Evolutionary conservation across 2,888 invertebrate species (phyloP).

Genomic region (Dryadula phaetusa): DNA sequence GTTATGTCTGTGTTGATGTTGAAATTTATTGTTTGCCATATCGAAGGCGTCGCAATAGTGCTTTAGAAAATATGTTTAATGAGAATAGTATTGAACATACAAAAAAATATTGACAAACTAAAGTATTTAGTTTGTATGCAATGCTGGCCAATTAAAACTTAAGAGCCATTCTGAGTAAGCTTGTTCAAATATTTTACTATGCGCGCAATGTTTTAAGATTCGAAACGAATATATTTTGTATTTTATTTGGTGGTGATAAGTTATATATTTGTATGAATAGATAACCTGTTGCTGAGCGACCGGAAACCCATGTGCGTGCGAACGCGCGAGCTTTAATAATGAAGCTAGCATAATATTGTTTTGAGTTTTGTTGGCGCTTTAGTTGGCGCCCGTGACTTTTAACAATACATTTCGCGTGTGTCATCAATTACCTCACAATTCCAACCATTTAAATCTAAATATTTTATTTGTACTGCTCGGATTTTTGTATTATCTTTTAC

Average conservation of each 20-base stretch:
- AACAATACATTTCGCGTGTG: constrained; percentile 38
- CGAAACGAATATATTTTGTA: constrained; percentile 45
- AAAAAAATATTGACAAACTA: constrained; percentile 13
- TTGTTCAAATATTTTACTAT: constrained; percentile 49
- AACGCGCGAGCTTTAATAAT: constrained; percentile 60
- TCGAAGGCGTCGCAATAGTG: not conserved
- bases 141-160: constrained; percentile 73
- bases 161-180: constrained; percentile 50
- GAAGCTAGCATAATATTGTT: constrained; percentile 51
- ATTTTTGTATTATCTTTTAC: not conserved
- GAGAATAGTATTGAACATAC: not conserved
- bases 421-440: constrained; percentile 30
- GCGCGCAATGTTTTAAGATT: constrained; percentile 41
- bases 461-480: not conserved
- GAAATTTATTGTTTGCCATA: not conserved
- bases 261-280: constrained; percentile 46
- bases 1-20: not conserved
- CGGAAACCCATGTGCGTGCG: constrained; percentile 62
- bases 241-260: constrained; percentile 50
- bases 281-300: constrained; percentile 48
- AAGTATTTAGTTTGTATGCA: constrained; percentile 33
- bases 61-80: constrained; percentile 10
- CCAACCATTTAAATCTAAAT: not conserved
- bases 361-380: constrained; percentile 28
- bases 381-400: constrained; percentile 43